Percentiles rank a stretch among this genome's conserved stretches.
phyloP scores from a whole-genome alignment of 2,797 vertebrate species.

The Clarias platycephalus region DNA sequence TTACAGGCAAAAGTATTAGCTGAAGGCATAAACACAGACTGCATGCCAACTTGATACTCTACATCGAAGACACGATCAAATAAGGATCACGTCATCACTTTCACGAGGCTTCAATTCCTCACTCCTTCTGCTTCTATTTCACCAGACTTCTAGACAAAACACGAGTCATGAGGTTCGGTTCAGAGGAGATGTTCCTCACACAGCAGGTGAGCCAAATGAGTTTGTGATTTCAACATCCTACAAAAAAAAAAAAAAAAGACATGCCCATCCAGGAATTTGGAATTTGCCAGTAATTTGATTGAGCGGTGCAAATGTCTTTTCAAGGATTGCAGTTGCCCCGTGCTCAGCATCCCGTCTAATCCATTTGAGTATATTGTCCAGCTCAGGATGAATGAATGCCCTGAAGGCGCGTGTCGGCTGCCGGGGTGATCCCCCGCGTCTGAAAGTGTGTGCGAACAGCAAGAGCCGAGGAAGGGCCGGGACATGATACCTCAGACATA shows the following conservation, averaged over 20 bases:
- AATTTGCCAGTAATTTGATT: neutral
- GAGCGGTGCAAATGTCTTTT: slow-evolving; percentile 6
- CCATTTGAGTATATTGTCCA: slow-evolving; percentile 7
- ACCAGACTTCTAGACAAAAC: neutral
- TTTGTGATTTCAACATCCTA: neutral
- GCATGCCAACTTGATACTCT: neutral
- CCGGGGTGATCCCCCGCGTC: slow-evolving; percentile 20
- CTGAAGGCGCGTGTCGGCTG: slow-evolving; percentile 11
- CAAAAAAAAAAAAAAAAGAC: neutral
- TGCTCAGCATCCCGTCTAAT: neutral
- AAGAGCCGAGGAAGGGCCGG: slow-evolving; percentile 27
- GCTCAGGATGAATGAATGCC: slow-evolving; percentile 4
- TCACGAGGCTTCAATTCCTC: neutral
- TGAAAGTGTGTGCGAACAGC: slow-evolving; percentile 43
- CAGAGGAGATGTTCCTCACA: neutral
- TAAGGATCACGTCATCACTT: neutral
- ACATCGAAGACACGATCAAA: neutral
- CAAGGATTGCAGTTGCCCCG: neutral
- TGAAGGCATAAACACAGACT: neutral
- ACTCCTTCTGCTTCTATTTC: neutral
- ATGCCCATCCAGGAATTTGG: neutral
- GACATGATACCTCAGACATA: slow-evolving; percentile 42
- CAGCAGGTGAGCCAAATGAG: neutral
- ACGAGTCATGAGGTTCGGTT: too few species aligned
- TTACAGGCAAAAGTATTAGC: neutral